These are phyloP conservation scores for Pristis pectinata DNA, from an alignment of 2,797 vertebrate genomes.

Conservation along the genomic window DNA sequence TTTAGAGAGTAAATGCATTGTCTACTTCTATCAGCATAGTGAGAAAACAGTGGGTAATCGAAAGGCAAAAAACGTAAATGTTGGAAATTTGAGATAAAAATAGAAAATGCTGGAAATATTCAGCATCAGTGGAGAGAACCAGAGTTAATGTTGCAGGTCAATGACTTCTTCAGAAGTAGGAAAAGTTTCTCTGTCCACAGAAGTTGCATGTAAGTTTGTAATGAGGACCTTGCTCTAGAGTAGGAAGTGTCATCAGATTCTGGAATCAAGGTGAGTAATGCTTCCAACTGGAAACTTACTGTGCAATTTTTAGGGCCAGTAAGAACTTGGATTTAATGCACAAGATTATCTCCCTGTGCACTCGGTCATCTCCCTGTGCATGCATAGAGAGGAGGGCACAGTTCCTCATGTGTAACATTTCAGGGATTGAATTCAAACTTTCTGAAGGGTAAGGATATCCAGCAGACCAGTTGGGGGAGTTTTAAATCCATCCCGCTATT, in stretches of 20 bases:
- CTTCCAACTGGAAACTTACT: neutral
- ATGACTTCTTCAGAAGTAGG: no score
- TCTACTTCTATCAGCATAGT: neutral
- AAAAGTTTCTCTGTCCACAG: no score
- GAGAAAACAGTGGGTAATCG: neutral
- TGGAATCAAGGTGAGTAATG: neutral
- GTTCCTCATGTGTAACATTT: neutral
- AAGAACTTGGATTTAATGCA: neutral
- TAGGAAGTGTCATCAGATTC: neutral
- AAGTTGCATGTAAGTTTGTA: neutral
- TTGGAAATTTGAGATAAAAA: no score
- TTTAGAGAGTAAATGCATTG: neutral
- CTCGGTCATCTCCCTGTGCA: neutral
- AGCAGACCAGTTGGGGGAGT: neutral
- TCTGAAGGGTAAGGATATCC: neutral
- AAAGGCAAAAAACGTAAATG: no score
- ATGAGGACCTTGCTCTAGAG: neutral
- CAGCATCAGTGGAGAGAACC: no score
- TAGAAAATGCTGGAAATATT: no score
- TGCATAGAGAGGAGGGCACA: neutral
- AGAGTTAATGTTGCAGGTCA: no score
- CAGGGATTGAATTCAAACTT: neutral
- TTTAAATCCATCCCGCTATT: neutral
- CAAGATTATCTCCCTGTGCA: neutral
- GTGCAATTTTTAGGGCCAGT: neutral